A percentile compares a stretch with the other conserved stretches of the same genome.
phyloP scores from a whole-genome alignment of 2,797 vertebrate species.

The Euphonia xanthogaster region DNA sequence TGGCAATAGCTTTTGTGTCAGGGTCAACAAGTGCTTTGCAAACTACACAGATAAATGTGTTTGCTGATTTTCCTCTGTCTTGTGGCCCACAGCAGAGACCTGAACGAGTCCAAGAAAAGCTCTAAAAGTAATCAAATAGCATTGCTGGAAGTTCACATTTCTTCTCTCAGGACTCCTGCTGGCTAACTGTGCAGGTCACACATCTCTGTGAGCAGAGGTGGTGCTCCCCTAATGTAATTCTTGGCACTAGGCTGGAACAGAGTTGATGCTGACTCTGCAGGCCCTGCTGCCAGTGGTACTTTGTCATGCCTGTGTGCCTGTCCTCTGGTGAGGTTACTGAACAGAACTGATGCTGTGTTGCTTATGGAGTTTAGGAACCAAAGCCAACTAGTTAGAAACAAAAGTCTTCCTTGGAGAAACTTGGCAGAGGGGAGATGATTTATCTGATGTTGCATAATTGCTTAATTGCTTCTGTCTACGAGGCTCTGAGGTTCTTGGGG shows the following conservation, averaged over 20 bases:
- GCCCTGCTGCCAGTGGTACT: background rate
- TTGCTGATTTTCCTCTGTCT: background rate
- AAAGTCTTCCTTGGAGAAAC: background rate
- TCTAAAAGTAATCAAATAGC: background rate
- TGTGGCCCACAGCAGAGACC: background rate
- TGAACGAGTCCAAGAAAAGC: background rate
- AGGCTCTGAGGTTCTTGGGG: background rate
- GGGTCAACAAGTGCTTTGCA: background rate
- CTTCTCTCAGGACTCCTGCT: conserved; percentile 3
- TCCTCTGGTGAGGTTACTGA: background rate
- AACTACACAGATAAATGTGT: background rate
- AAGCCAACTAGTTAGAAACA: background rate
- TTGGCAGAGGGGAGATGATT: background rate
- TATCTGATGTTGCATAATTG: background rate
- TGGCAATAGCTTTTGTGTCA: background rate
- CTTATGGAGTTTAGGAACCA: background rate
- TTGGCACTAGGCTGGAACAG: background rate
- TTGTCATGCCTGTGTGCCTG: conserved; percentile 1
- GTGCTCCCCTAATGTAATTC: conserved; percentile 3
- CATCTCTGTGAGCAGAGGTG: background rate
- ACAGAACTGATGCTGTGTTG: background rate
- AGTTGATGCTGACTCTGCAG: conserved; percentile 35
- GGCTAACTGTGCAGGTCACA: background rate
- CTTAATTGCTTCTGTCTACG: background rate
- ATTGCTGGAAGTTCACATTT: conserved; percentile 3